Percentiles rank a stretch among this genome's conserved stretches.
Conservation (phyloP, 2,113 vertebrate genomes). For the Silurus asotus region DNA sequence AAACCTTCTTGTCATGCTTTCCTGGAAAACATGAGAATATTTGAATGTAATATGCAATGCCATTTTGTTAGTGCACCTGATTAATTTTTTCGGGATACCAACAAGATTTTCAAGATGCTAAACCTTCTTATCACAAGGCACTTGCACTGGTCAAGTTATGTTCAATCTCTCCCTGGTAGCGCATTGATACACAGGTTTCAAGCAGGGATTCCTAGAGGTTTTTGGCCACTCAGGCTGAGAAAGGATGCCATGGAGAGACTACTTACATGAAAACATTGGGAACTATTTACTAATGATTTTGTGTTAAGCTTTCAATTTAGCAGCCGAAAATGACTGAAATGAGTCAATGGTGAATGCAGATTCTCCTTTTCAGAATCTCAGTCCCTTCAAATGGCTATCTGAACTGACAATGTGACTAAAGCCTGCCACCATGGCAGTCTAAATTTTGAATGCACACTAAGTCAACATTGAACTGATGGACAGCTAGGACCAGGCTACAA, state of each 20-base stretch:
- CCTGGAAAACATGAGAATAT: not conserved
- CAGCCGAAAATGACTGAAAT: not conserved
- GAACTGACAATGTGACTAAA: not conserved
- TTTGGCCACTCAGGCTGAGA: too few relatives aligned
- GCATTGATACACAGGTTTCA: too few relatives aligned
- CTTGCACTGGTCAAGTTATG: not conserved
- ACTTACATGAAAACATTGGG: not conserved
- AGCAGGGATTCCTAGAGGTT: too few relatives aligned
- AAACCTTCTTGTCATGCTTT: not conserved
- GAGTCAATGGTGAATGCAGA: not conserved
- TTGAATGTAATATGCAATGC: not conserved
- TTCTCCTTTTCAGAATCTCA: not conserved
- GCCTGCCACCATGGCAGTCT: too few relatives aligned
- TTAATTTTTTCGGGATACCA: not conserved
- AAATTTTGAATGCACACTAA: too few relatives aligned
- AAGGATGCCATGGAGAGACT: too few relatives aligned
- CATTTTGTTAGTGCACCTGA: not conserved
- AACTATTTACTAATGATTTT: not conserved
- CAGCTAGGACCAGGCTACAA: too few relatives aligned
- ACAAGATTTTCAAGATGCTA: not conserved
- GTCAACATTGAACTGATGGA: too few relatives aligned
- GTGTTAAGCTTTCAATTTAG: not conserved
- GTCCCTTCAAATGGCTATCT: not conserved
- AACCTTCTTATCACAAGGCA: not conserved
- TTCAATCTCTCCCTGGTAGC: not conserved